Percentiles rank a stretch among this genome's conserved stretches.
Evolutionary conservation across 2,797 vertebrate genomes (phyloP).

Genomic region (Picus viridis): DNA sequence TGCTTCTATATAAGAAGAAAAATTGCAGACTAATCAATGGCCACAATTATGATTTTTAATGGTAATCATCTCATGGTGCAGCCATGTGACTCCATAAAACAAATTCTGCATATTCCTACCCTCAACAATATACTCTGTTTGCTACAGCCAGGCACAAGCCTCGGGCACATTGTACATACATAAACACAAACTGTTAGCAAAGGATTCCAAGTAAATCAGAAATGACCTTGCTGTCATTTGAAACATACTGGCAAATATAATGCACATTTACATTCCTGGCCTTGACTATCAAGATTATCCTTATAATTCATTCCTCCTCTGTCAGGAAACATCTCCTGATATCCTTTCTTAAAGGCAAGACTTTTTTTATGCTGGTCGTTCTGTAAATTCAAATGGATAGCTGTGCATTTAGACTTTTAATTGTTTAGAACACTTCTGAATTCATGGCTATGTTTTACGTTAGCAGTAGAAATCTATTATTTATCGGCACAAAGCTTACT

Average conservation of each 20-base stretch:
- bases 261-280: neutral
- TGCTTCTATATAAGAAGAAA: neutral
- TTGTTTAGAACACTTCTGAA: slow-evolving; percentile 16
- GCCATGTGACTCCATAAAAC: neutral
- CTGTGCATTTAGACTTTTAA: slow-evolving; percentile 1
- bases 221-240: slow-evolving; percentile 38
- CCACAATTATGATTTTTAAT: neutral
- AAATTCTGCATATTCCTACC: neutral
- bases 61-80: neutral
- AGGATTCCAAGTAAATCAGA: slow-evolving; percentile 10
- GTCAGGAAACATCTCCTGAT: neutral
- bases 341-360: neutral
- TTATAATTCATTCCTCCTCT: slow-evolving; percentile 25
- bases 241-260: neutral
- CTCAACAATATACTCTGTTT: neutral
- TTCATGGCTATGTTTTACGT: neutral
- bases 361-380: neutral
- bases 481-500: neutral
- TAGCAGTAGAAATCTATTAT: slow-evolving; percentile 1
- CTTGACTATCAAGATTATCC: slow-evolving; percentile 18
- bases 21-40: neutral
- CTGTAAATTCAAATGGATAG: slow-evolving; percentile 6
- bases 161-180: slow-evolving; percentile 13
- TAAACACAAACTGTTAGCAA: neutral
- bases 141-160: neutral